Base-by-base conservation (phyloP, 1,140 invertebrate species). In the Dolichoris vasculosae region DNA sequence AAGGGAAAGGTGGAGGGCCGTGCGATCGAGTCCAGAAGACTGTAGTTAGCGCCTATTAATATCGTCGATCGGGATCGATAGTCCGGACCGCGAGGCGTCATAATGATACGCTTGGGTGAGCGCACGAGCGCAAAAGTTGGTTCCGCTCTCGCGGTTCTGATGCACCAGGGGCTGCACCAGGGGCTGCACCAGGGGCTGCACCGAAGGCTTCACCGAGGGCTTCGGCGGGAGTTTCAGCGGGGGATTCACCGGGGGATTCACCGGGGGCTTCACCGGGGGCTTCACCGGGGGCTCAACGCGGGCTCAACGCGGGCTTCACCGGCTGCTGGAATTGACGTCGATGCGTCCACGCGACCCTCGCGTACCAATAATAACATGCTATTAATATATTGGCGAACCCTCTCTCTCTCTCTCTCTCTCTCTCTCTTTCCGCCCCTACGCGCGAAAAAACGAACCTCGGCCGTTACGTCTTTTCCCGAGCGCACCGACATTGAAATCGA, bases 21-120 rank as follows among this genome's bases (percentile, higher is more conserved):
- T 87, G 88, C 87, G 23, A 48, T 48, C 86, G 88, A 84, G 87
- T 87, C 67, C 7, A 85, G 85, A 91, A 90, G 89, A 91, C 91
- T 92, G 89, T 92, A 91, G 89, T 92, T 92, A 92, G 89, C 91
- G 91, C 91, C 91, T 92, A 92, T 92, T 92, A 92, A 92, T 92
- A 92, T 91, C 90, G 90, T 92, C 90, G 91, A 92, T 92, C 91
- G 87, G 84, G 88, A 92, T 92, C 91, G 90, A 92, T 92, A 91
- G 90, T 91, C 89, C 80, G 63, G 67, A 46, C 87, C 90, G 88
- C 89, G 86, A 91, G 90, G 90, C 90, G 91, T 91, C 89, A 92
- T 92, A 92, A 92, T 92, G 88, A 92, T 92, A 92, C 87, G 89
- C 89, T 91, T 81, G 87, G 88, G 87, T 87, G 23, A n/a, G 17